phyloP scores from a whole-genome alignment of 1,140 invertebrate species.

The Harlomillsia oculata region DNA sequence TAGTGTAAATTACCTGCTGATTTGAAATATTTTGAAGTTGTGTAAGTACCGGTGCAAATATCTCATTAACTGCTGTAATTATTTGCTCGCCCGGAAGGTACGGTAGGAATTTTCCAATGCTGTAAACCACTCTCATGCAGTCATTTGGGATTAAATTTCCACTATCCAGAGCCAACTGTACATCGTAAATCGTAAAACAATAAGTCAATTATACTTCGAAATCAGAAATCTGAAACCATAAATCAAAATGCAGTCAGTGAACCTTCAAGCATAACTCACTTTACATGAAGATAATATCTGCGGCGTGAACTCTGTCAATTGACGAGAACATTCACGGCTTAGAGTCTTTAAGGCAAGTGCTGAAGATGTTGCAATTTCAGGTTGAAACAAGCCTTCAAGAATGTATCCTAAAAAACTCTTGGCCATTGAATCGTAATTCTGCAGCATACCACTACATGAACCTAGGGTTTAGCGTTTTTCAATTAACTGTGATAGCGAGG shows the following conservation, averaged over 20 bases:
- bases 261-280: slow-evolving; percentile 12
- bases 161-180: slow-evolving; percentile 30
- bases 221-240: not conserved
- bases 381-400: slow-evolving; percentile 27
- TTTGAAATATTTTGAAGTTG: slow-evolving; percentile 27
- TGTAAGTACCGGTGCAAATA: slow-evolving; percentile 31
- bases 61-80: slow-evolving; percentile 29
- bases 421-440: slow-evolving; percentile 25
- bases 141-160: slow-evolving; percentile 25
- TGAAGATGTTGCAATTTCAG: slow-evolving; percentile 23
- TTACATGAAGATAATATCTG: slow-evolving; percentile 31
- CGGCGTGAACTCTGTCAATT: slow-evolving; percentile 25
- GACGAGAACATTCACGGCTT: slow-evolving; percentile 27
- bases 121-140: slow-evolving; percentile 29
- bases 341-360: slow-evolving; percentile 31
- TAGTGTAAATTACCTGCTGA: slow-evolving; percentile 14
- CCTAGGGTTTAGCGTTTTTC: too few relatives aligned
- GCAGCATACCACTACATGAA: slow-evolving; percentile 30
- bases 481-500: too few relatives aligned
- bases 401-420: slow-evolving; percentile 32
- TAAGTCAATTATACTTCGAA: not conserved
- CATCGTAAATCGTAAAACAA: not conserved
- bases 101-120: slow-evolving; percentile 29
- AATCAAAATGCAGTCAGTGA: too few relatives aligned
- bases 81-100: slow-evolving; percentile 34